These are phyloP conservation scores for Ectemnius cavifrons DNA, from an alignment of 2,888 invertebrate species.

Conservation along the genomic window DNA sequence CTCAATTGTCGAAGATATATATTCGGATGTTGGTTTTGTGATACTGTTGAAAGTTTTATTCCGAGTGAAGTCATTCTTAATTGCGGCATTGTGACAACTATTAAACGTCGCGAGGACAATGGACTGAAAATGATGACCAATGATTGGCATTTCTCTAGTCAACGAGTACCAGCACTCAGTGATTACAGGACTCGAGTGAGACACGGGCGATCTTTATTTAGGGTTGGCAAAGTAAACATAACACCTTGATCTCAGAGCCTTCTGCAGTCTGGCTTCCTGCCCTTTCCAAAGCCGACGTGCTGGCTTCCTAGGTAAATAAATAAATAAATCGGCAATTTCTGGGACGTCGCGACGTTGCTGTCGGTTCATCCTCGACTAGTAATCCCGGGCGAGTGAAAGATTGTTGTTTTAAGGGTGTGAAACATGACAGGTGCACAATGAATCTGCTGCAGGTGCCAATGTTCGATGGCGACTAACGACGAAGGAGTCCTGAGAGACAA, in stretches of 20 bases:
- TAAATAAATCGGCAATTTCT: conserved; percentile 71
- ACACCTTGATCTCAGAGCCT: conserved; percentile 30
- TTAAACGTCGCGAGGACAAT: too few relatives aligned
- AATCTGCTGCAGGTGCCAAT: conserved; percentile 73
- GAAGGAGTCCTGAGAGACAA: conserved; percentile 49
- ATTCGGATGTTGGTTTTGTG: too few relatives aligned
- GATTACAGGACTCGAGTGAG: not conserved
- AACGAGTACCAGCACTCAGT: conserved; percentile 3
- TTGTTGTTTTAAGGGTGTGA: conserved; percentile 77
- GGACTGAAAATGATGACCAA: too few relatives aligned
- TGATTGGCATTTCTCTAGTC: not conserved
- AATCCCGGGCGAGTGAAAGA: conserved; percentile 69
- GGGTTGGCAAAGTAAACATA: conserved; percentile 66
- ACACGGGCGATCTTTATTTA: conserved; percentile 62
- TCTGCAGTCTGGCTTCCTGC: conserved; percentile 47
- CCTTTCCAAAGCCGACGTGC: conserved; percentile 52
- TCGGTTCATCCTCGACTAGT: conserved; percentile 48
- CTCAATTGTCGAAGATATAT: too few relatives aligned
- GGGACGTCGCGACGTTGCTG: conserved; percentile 26
- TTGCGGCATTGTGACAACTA: too few relatives aligned
- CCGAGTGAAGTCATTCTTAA: too few relatives aligned
- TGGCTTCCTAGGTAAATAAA: conserved; percentile 66
- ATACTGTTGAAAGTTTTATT: too few relatives aligned
- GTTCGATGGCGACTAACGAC: conserved; percentile 52
- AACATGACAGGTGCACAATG: conserved; percentile 76